Conservation (phyloP, 2,113 vertebrate genomes). For the Hyperopisus bebe region DNA sequence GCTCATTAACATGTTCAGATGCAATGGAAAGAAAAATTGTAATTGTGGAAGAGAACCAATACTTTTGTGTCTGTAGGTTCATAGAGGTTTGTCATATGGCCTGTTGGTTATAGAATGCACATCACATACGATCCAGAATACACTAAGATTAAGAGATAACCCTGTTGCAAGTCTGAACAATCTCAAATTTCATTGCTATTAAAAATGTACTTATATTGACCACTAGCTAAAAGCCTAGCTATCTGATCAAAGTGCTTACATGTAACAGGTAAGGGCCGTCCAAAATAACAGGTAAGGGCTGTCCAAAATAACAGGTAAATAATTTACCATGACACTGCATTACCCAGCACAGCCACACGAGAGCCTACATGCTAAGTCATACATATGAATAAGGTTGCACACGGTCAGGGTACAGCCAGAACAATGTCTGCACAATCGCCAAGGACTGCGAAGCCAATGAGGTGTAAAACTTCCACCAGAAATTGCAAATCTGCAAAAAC, state of each 20-base stretch:
- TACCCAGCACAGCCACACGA: neutral
- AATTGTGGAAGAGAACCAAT: neutral
- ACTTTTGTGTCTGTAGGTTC: neutral
- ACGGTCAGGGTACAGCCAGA: neutral
- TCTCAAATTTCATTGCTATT: no score
- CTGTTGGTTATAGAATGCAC: neutral
- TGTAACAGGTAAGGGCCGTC: no score
- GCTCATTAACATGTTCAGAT: neutral
- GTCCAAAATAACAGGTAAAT: neutral
- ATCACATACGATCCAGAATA: neutral
- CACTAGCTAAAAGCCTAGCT: neutral
- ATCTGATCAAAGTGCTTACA: neutral
- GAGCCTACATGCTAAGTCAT: neutral
- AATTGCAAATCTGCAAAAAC: neutral
- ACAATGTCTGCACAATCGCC: conserved; percentile 35
- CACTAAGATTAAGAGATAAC: neutral
- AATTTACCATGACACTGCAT: neutral
- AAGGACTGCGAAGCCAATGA: conserved; percentile 35
- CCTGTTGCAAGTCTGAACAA: neutral
- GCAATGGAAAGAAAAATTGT: neutral
- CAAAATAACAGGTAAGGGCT: neutral
- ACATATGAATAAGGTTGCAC: neutral
- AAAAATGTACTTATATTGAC: neutral
- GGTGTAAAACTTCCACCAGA: neutral
- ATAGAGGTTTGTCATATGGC: neutral